phyloP scores from a whole-genome alignment of 2,797 vertebrate species.

The Gambusia yucatana region DNA sequence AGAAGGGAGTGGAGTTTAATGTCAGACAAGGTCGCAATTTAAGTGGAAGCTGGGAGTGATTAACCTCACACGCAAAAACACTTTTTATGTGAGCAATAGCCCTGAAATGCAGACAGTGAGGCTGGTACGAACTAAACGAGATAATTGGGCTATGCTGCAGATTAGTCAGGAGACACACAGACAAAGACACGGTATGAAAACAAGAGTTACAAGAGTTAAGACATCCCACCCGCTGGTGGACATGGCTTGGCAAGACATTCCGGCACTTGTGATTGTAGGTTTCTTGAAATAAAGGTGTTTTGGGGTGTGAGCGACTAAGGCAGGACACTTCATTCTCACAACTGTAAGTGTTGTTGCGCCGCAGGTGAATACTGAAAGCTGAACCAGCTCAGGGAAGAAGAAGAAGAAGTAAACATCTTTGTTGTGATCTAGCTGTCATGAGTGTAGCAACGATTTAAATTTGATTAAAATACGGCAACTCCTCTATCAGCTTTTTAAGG shows the following conservation, averaged over 20 bases:
- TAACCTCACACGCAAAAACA: constrained; percentile 55
- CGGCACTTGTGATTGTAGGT: constrained; percentile 83
- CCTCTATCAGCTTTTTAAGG: constrained; percentile 71
- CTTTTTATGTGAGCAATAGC: constrained; percentile 58
- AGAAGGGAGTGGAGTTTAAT: constrained; percentile 72
- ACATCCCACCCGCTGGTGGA: constrained; percentile 75
- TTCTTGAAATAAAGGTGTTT: constrained; percentile 59
- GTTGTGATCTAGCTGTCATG: constrained; percentile 60
- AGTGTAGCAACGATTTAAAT: constrained; percentile 49
- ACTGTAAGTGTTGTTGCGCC: constrained; percentile 32
- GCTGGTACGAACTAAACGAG: constrained; percentile 67
- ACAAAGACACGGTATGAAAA: constrained; percentile 56
- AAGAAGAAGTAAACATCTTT: constrained; percentile 72
- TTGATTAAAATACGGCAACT: constrained; percentile 59
- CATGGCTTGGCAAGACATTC: constrained; percentile 82
- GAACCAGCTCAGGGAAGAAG: constrained; percentile 51
- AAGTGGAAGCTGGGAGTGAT: constrained; percentile 65
- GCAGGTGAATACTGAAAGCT: constrained; percentile 35
- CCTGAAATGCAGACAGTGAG: constrained; percentile 63
- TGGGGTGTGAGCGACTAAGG: constrained; percentile 65
- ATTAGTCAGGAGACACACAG: constrained; percentile 16
- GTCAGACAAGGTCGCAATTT: constrained; percentile 69
- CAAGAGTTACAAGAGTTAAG: constrained; percentile 74
- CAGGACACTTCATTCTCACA: constrained; percentile 64
- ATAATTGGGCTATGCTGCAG: constrained; percentile 14